Percentiles rank a stretch among this genome's conserved stretches.
phyloP scores from a whole-genome alignment of 2,113 vertebrate genomes.

The Thinocorus orbignyianus region DNA sequence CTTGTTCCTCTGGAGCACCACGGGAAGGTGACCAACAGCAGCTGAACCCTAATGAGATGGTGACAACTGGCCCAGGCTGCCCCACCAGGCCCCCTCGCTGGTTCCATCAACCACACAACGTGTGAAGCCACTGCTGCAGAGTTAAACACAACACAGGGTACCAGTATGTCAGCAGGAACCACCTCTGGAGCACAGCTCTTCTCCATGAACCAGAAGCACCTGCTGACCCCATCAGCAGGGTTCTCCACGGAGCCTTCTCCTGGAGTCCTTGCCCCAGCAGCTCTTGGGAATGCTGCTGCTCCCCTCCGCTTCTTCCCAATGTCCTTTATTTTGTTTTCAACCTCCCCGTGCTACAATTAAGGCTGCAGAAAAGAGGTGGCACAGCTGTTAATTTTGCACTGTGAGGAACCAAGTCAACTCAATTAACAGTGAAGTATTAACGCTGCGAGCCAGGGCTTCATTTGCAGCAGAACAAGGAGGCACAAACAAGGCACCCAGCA shows the following conservation, averaged over 20 bases:
- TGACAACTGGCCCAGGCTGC: not conserved
- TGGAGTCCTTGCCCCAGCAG: not conserved
- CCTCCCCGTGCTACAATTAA: not conserved
- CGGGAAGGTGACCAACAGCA: fast-evolving
- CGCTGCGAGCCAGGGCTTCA: not conserved
- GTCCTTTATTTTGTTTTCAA: not conserved
- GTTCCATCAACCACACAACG: fast-evolving
- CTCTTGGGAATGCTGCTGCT: not conserved
- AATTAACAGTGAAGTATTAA: slow-evolving; percentile 2
- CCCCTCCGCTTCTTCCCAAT: not conserved
- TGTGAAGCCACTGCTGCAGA: fast-evolving
- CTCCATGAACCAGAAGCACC: fast-evolving
- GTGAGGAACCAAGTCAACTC: not conserved
- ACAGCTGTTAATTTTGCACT: not conserved
- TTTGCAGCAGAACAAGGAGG: not conserved
- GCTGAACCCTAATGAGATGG: fast-evolving
- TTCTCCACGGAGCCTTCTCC: not conserved
- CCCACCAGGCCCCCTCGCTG: not conserved
- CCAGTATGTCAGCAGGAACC: fast-evolving
- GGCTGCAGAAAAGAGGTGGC: not conserved
- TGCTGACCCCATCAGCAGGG: fast-evolving
- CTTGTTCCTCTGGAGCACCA: not conserved
- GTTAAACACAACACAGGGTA: fast-evolving
- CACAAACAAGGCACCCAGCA: not conserved
- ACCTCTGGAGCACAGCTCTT: not conserved